phyloP scores from a whole-genome alignment of 1,140 invertebrate species.

The Eubasilissa regina region DNA sequence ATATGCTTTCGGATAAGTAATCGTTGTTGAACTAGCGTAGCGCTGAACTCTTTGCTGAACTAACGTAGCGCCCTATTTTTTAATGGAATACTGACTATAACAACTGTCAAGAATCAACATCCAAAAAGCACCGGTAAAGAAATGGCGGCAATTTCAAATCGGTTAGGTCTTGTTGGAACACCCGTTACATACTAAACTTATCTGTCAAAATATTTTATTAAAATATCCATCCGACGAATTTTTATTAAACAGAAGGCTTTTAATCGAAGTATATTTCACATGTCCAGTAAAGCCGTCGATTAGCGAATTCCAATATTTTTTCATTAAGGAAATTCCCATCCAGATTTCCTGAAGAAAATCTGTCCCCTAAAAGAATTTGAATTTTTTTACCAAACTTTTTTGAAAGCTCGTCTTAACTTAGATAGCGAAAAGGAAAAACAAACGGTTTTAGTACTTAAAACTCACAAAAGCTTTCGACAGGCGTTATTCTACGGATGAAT shows the following conservation, averaged over 20 bases:
- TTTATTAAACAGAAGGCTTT: neutral
- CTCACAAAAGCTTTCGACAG: constrained; percentile 28
- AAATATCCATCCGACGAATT: neutral
- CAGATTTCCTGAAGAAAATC: neutral
- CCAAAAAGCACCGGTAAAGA: too few species aligned
- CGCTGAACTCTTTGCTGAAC: too few species aligned
- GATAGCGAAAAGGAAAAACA: constrained; percentile 25
- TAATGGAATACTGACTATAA: too few species aligned
- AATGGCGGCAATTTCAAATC: too few species aligned
- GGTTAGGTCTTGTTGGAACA: too few species aligned
- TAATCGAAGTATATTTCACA: neutral
- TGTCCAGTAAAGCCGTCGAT: constrained; percentile 2
- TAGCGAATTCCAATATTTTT: neutral
- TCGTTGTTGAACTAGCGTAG: too few species aligned
- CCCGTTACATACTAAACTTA: too few species aligned
- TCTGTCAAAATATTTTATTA: too few species aligned
- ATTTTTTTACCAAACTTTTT: neutral
- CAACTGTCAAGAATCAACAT: too few species aligned
- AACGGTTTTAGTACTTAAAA: constrained; percentile 17
- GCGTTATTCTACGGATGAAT: constrained; percentile 1
- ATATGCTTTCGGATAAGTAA: too few species aligned
- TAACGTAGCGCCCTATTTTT: too few species aligned
- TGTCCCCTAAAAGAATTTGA: neutral
- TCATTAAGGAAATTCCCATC: neutral
- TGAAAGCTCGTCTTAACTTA: neutral